Evolutionary conservation across 2,888 invertebrate species (phyloP).

Genomic region (Dicranocentrus wangi): DNA sequence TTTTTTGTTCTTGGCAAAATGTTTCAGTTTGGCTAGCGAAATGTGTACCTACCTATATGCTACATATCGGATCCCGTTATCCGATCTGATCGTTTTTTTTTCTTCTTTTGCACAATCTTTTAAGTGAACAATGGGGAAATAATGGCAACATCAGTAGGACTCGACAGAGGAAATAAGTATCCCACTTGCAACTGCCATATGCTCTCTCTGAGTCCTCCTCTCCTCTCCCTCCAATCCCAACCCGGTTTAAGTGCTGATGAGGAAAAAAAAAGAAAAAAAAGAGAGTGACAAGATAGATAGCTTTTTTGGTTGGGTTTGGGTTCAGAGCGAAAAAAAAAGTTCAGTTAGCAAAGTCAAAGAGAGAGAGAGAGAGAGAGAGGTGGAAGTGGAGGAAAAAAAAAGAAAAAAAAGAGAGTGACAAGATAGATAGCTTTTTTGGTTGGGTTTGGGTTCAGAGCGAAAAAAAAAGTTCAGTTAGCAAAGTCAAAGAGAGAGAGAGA

Average conservation of each 20-base stretch:
- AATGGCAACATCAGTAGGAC: conserved; percentile 37
- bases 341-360: conserved; percentile 19
- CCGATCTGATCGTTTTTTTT: conserved; percentile 20
- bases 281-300: conserved; percentile 58
- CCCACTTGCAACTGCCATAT: conserved; percentile 42
- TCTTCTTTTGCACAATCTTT: conserved; percentile 42
- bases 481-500: conserved; percentile 11
- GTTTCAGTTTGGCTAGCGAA: too few species aligned
- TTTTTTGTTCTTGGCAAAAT: conserved; percentile 9
- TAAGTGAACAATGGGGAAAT: conserved; percentile 54
- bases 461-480: conserved; percentile 13
- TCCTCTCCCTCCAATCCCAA: conserved; percentile 16
- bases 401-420: conserved; percentile 39
- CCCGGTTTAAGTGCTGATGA: conserved; percentile 45
- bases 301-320: conserved; percentile 9
- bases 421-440: conserved; percentile 49
- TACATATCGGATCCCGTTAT: conserved; percentile 19
- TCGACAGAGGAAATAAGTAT: conserved; percentile 47
- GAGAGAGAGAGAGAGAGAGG: not conserved
- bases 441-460: not conserved
- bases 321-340: not conserved
- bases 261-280: conserved; percentile 38
- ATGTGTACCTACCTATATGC: conserved; percentile 8
- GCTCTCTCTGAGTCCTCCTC: not conserved
- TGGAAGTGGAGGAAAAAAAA: conserved; percentile 26